Percentiles rank a stretch among this genome's conserved stretches.
phyloP scores from a whole-genome alignment of 2,888 invertebrate species.

The Heteropelma amictum region DNA sequence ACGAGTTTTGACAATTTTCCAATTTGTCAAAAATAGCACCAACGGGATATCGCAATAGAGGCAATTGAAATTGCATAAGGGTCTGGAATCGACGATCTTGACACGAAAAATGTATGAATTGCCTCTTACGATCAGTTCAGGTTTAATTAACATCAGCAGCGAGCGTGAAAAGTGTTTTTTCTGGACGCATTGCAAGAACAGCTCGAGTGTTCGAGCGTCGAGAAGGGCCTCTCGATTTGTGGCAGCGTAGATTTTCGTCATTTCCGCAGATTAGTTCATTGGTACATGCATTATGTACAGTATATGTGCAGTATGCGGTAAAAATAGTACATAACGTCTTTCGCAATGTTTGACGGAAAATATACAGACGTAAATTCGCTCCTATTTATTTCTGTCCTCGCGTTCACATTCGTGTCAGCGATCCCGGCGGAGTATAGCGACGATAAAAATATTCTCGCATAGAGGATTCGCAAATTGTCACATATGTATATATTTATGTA shows the following conservation, averaged over 20 bases:
- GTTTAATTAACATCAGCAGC: too few species aligned
- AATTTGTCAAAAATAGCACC: too few species aligned
- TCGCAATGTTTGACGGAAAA: conserved; percentile 20
- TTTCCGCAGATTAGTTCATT: conserved; percentile 8
- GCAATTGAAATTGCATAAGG: too few species aligned
- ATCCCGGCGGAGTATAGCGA: too few species aligned
- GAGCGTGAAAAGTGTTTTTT: neutral
- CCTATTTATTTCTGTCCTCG: conserved; percentile 40
- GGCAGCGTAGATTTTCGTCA: neutral
- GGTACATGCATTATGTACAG: too few species aligned
- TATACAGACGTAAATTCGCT: conserved; percentile 37
- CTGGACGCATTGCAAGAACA: conserved; percentile 11
- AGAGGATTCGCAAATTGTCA: conserved; percentile 25
- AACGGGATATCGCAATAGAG: too few species aligned
- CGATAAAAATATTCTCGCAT: neutral
- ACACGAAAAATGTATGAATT: too few species aligned
- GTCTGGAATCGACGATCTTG: too few species aligned
- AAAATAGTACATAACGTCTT: neutral
- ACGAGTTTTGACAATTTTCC: too few species aligned
- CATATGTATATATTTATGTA: neutral
- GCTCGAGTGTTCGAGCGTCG: neutral
- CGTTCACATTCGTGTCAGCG: conserved; percentile 42
- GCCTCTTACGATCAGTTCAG: too few species aligned
- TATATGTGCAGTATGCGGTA: too few species aligned
- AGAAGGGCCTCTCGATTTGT: neutral